Evolutionary conservation across 2,797 vertebrate genomes (phyloP).

Genomic region (Phylloscopus collybita): DNA sequence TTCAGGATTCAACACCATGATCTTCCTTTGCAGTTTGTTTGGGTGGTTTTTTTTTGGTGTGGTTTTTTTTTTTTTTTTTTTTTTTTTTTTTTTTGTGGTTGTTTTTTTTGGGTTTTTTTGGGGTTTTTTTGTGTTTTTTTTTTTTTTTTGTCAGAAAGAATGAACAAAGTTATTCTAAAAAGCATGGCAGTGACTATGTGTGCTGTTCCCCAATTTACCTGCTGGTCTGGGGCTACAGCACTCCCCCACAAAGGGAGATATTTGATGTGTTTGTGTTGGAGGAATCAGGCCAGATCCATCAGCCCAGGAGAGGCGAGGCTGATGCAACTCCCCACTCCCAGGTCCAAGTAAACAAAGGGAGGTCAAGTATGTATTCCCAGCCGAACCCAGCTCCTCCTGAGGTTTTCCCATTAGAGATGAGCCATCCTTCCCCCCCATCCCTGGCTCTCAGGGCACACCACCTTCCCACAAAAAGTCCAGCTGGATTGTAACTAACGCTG

Average conservation of each 20-base stretch:
- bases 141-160: neutral
- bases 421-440: neutral
- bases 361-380: neutral
- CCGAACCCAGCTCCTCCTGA: neutral
- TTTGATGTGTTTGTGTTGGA: neutral
- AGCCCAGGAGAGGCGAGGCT: neutral
- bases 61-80: neutral
- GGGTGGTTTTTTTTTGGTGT: no score
- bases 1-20: neutral
- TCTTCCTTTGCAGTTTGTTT: neutral
- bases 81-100: neutral
- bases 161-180: neutral
- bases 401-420: neutral
- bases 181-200: neutral
- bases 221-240: neutral
- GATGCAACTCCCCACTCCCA: neutral
- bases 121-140: no score
- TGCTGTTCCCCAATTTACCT: neutral
- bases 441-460: neutral
- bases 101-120: no score
- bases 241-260: neutral
- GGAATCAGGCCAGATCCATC: neutral
- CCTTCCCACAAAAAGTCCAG: neutral
- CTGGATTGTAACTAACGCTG: rapidly evolving
- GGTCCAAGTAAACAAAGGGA: neutral